Evolutionary conservation across 2,797 vertebrate genomes (phyloP).

Genomic region (Paramormyrops hopkinsi): DNA sequence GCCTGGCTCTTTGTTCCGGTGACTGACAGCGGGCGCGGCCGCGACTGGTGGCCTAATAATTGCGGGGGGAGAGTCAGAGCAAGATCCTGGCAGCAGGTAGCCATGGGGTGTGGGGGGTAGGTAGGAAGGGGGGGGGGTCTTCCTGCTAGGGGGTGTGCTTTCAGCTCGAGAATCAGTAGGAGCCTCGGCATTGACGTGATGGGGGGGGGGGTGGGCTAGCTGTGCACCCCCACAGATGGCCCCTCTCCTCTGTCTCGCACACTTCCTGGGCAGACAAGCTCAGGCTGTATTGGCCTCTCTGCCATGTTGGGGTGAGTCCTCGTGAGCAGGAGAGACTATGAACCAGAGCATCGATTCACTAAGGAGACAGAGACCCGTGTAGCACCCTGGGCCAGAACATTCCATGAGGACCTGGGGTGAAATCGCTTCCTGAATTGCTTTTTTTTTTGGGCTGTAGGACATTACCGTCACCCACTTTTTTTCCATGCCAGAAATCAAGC

Average conservation of each 20-base stretch:
- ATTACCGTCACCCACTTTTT: neutral
- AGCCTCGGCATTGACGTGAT: neutral
- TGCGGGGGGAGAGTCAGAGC: neutral
- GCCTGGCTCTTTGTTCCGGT: conserved; percentile 17
- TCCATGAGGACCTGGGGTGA: neutral
- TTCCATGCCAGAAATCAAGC: neutral
- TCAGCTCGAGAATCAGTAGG: neutral
- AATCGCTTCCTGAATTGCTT: neutral
- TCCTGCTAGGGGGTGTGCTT: neutral
- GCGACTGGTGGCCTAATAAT: conserved; percentile 14
- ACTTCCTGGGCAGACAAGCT: neutral
- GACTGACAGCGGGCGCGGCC: neutral
- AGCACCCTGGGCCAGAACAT: neutral
- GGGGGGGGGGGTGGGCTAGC: conserved; percentile 13
- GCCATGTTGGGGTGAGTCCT: neutral
- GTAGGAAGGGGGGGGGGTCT: neutral
- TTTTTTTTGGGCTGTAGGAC: neutral
- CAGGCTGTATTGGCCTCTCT: neutral
- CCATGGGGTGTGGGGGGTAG: conserved; percentile 9
- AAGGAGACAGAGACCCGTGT: neutral
- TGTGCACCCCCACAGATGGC: neutral
- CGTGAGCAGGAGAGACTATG: neutral
- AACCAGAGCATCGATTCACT: neutral
- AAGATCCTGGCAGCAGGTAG: conserved; percentile 10
- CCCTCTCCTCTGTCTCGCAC: neutral